These are phyloP conservation scores for Atrina japonica DNA, from an alignment of 2,888 invertebrate species.

Conservation along the genomic window DNA sequence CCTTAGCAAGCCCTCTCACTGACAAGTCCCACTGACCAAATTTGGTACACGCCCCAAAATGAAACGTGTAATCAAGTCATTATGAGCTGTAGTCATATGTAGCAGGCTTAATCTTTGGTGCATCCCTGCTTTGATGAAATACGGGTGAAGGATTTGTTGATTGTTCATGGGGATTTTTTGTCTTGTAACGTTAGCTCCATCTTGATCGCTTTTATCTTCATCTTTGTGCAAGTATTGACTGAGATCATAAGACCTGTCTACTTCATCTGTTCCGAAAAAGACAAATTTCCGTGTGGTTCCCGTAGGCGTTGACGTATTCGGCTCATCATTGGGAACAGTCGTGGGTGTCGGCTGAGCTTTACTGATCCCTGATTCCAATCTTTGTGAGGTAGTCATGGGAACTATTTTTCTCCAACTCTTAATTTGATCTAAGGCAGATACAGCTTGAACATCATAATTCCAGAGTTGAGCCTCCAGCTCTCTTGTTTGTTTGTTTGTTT, in stretches of 20 bases:
- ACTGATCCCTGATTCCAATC: neutral
- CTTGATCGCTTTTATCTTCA: too few relatives aligned
- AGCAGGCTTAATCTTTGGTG: conserved; percentile 14
- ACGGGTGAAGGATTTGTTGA: too few relatives aligned
- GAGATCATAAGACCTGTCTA: too few relatives aligned
- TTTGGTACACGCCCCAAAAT: conserved; percentile 18
- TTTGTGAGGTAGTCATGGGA: too few relatives aligned
- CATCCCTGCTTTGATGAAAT: neutral
- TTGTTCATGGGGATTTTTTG: too few relatives aligned
- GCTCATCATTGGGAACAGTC: neutral
- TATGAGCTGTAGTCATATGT: conserved; percentile 5
- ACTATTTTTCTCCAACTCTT: too few relatives aligned
- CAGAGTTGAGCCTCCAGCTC: neutral
- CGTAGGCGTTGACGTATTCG: neutral
- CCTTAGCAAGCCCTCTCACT: neutral
- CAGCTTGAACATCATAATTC: neutral
- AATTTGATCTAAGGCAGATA: too few relatives aligned
- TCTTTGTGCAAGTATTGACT: neutral
- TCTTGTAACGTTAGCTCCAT: too few relatives aligned
- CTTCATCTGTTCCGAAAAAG: neutral
- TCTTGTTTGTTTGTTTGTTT: too few relatives aligned
- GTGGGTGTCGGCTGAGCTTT: too few relatives aligned
- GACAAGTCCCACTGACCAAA: conserved; percentile 1
- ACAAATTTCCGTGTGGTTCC: neutral
- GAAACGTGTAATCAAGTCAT: conserved; percentile 14